Base-by-base conservation (phyloP, 2,888 invertebrate genomes). In the Fragum fragum region DNA sequence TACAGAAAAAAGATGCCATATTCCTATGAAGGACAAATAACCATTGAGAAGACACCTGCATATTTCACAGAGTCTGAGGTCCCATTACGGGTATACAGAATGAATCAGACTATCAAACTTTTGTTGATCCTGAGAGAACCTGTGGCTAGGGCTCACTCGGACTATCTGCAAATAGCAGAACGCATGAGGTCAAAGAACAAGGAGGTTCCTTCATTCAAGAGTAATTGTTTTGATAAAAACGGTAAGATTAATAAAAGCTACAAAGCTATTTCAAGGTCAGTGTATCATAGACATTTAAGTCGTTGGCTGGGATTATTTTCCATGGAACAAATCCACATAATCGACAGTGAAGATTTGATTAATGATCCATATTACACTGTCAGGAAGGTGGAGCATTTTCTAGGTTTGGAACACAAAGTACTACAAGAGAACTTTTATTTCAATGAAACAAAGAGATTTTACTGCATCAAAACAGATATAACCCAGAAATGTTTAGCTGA, bases 1-100 rank as follows among this genome's bases (percentile, higher is more conserved):
- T 99, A 99, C 78, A 79, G 91, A 5, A 90, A 92, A 66, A 97
- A 97, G 94, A 99, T 99, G 98, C 98, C 98, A 14, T 73, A 26
- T 23, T 98, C 98, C 0, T 97, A 97, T 95, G 96, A 96, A 86
- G 97, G 97, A 55, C 98, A 98, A 95, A 97, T 99, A 87, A 98
- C 98, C 76, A 97, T 98, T 90, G 99, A 99, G 95, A 99, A 99
- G 95, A 98, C 98, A 90, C 99, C 99, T 14, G 98, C 98, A 91
- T 99, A 99, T 95, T 99, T 99, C 95, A 97, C 98, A 55, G 98
- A 98, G 78, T 97, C 97, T 9, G 97, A 97, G 96, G 99, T 98
- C 36, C 99, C 99, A 14, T 97, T 98, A 95, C 96, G 99, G 87
- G 98, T 99, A 69, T 96, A 97, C 89, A 97, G 97, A 78, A 98